These are phyloP conservation scores for Heterocephalus glaber DNA, from an alignment of 2,113 vertebrate species.

Conservation along the genomic window DNA sequence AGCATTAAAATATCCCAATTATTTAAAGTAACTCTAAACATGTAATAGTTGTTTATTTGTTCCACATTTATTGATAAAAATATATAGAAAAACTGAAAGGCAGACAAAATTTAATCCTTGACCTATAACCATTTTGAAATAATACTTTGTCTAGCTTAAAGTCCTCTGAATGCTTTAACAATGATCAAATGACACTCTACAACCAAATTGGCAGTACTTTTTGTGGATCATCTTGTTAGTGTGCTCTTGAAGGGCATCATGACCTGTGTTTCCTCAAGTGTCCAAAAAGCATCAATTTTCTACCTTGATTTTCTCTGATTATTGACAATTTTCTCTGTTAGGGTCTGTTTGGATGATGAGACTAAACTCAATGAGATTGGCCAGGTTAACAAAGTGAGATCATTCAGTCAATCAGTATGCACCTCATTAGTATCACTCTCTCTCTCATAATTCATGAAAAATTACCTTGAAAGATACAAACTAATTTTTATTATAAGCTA, in stretches of 20 bases:
- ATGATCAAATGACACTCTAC: constrained; percentile 52
- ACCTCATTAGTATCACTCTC: constrained; percentile 39
- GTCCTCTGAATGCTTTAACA: constrained; percentile 55
- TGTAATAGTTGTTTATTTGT: neutral
- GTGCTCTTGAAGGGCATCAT: constrained; percentile 62
- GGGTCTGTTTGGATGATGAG: constrained; percentile 62
- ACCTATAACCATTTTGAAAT: neutral
- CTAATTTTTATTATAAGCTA: neutral
- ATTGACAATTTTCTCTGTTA: constrained; percentile 79
- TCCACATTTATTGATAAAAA: constrained; percentile 6
- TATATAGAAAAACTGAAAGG: neutral
- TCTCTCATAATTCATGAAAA: constrained; percentile 17
- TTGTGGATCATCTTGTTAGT: constrained; percentile 70
- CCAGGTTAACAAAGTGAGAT: constrained; percentile 57
- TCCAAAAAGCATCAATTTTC: constrained; percentile 76
- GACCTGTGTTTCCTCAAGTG: constrained; percentile 62
- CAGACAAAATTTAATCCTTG: neutral
- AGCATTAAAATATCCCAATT: neutral
- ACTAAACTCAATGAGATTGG: constrained; percentile 62
- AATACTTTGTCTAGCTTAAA: neutral
- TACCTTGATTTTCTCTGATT: constrained; percentile 78
- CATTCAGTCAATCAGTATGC: neutral
- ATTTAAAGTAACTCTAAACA: neutral
- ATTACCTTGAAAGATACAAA: constrained; percentile 30
- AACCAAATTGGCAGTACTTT: constrained; percentile 49